Conservation (phyloP, 1,140 invertebrate species). For the Prorops nasuta region DNA sequence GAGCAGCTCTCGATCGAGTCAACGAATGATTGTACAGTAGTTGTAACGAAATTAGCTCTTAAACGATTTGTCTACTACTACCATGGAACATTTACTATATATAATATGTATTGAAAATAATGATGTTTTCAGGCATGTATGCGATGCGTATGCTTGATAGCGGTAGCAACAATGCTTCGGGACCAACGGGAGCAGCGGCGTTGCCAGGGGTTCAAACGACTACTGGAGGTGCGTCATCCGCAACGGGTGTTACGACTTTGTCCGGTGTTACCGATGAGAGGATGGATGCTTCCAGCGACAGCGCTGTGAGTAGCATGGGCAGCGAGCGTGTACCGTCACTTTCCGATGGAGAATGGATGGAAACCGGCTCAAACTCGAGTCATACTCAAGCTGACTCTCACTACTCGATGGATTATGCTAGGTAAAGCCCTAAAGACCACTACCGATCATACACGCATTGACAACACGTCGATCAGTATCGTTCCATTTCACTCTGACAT, state of each 20-base stretch:
- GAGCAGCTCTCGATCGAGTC: too few species aligned
- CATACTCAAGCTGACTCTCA: conserved; percentile 63
- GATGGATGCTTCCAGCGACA: conserved; percentile 79
- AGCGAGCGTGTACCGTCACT: conserved; percentile 84
- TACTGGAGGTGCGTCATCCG: conserved; percentile 29
- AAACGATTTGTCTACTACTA: not conserved
- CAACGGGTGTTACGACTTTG: conserved; percentile 38
- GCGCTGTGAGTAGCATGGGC: conserved; percentile 88
- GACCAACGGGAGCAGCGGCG: conserved; percentile 42
- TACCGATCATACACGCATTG: too few species aligned
- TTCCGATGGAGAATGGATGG: conserved; percentile 86
- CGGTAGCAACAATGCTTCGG: conserved; percentile 55
- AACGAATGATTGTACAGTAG: too few species aligned
- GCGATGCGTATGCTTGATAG: conserved; percentile 79
- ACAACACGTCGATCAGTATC: too few species aligned
- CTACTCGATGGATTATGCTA: conserved; percentile 58
- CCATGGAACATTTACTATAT: too few species aligned
- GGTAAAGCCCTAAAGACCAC: too few species aligned
- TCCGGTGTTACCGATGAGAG: conserved; percentile 60
- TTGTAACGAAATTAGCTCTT: not conserved
- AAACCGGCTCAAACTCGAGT: conserved; percentile 79
- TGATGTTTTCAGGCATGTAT: conserved; percentile 73
- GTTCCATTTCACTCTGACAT: not conserved
- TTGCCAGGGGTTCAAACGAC: conserved; percentile 43
- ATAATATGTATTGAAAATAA: too few species aligned